Base-by-base conservation (phyloP, 1,140 invertebrate genomes). In the Brachionus manjavacas region DNA sequence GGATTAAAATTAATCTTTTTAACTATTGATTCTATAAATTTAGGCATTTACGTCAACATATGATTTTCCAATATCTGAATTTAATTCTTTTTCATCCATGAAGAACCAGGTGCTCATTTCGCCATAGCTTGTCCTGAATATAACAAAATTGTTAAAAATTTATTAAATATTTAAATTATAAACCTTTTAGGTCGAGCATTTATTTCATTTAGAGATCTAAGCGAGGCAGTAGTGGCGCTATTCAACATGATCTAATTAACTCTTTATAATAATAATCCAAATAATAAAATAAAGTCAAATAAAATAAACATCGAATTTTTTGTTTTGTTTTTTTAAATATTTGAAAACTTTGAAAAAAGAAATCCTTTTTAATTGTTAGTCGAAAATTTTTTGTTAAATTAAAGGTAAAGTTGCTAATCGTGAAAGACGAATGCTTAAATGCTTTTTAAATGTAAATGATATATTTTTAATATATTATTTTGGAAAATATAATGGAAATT, bases 71-170 rank as follows among this genome's bases (percentile, higher is more conserved):
- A 49, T n/a, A 7, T 76, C 68, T 14, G 31, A 55, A 64, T 81
- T 55, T n/a, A 64, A 64, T 20, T 81, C 35, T 64, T 60, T 68
- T 7, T 64, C 23, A 35, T 81, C 79, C 79, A 81, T 81, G 25
- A 81, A 81, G 39, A 81, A 81, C 79, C 79, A 81, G 28, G 79
- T 81, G 23, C 79, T 81, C 79, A 81, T 81, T 81, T 64, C 79
- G 20, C 52, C 79, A 64, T 81, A 81, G 39, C 79, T 81, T 28
- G 79, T 81, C 25, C 79, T 81, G 4, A 35, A 35, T 6, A 23
- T 35, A 4, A 11, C 4, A 55, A 80, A 23, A 55, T 0, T 1
- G 4, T 25, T 7, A 55, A 9, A 31, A 31, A 16, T 23, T 0
- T 35, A 14, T n/a, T 23, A 64, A n/a, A 64, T 35, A 72, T n/a